Percentiles rank a stretch among this genome's conserved stretches.
Evolutionary conservation across 2,113 vertebrate genomes (phyloP).

Genomic region (Pelodiscus sinensis): DNA sequence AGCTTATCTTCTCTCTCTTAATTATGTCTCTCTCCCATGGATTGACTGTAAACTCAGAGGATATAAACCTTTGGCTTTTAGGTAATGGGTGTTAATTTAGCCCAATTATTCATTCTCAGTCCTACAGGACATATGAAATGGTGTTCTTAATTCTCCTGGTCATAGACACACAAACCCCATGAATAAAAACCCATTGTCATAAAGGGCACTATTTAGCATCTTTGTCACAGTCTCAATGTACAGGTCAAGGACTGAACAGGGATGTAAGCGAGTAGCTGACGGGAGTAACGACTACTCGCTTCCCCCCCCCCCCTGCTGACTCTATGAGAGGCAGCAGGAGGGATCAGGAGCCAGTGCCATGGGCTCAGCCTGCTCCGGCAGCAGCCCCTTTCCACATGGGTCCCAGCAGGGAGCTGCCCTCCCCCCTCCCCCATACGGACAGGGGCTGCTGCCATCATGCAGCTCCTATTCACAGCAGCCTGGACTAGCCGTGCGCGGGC

Average conservation of each 20-base stretch:
- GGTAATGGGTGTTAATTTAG: background rate
- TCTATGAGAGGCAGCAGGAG: no score
- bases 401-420: no score
- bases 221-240: background rate
- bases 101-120: background rate
- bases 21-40: background rate
- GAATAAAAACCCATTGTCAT: background rate
- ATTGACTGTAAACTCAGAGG: background rate
- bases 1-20: background rate
- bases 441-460: no score
- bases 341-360: no score
- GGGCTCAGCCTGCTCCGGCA: no score
- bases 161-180: background rate
- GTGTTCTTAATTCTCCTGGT: slow-evolving; percentile 10
- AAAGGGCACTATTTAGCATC: background rate
- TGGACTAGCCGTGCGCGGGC: no score
- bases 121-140: background rate
- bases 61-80: slow-evolving; percentile 3
- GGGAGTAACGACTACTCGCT: no score
- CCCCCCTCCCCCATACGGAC: no score
- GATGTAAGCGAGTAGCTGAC: no score
- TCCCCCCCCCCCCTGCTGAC: no score
- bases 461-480: no score
- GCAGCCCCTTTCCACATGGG: no score
- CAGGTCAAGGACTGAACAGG: background rate